Base-by-base conservation (phyloP, 2,888 invertebrate genomes). In the Erebia ligea region DNA sequence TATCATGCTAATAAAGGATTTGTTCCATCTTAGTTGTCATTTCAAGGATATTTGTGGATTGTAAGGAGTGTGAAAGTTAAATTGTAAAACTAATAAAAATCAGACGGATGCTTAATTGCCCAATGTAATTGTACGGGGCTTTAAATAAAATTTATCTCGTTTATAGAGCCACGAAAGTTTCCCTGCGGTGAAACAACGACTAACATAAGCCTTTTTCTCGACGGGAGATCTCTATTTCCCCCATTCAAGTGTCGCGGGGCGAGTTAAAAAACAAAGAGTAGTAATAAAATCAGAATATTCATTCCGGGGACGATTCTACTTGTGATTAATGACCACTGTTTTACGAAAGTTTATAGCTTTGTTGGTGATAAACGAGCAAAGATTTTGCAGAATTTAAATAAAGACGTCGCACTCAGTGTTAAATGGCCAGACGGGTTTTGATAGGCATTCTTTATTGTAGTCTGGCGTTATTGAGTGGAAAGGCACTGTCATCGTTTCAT, bases 361-460 rank as follows among this genome's bases (percentile, higher is more conserved):
- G 65, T 52, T 67, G 19, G 77, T 81, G 78, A 72, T 68, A 67
- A 73, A 70, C 72, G 69, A 67, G 52, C 59, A 63, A 64, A 50
- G 66, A 68, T 25, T 59, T 72, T 61, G 50, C 58, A 25, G 40
- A 25, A 45, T 57, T 58, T 42, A 67, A 67, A 67, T 67, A 70
- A 67, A 61, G 62, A 15, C 62, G 42, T 8, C n/a, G 8, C 2
- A 11, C 63, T 58, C 56, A 15, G n/a, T 54, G 54, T 52, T 52
- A 40, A 52, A 64, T 64, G 62, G 48, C n/a, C 9, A 8, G 48
- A 48, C 50, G 52, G 19, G 52, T 17, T 64, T 52, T 52, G 52
- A 25, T 40, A 2, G 6, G 2, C 34, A 25, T 50, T 17, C 10
- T 48, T 54, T 54, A 19, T 19, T 62, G 48, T 21, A 17, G 15